Evolutionary conservation across 2,797 vertebrate species (phyloP), one percentile per base, ranked within the genome.

Genomic region (Lepilemur septentrionalis): DNA sequence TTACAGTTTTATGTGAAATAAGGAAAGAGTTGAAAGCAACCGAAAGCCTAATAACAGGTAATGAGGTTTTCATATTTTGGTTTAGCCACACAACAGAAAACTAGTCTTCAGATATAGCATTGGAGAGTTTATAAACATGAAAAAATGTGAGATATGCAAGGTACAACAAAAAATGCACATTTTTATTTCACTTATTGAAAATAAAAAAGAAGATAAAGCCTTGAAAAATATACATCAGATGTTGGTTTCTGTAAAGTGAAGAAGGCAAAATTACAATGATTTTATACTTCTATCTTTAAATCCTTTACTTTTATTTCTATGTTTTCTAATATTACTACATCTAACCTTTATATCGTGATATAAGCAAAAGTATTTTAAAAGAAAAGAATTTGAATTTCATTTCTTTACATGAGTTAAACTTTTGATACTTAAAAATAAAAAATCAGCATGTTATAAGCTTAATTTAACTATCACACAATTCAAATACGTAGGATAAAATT

Each of bases 401-500:
- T 63, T 91, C 78, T 63, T 80, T 46, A 15, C 23, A 70, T 43
- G 7, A 12, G 2, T 78, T 32, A 81, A 89, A 43, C 22, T n/a
- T 79, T 72, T 63, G 4, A 1, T 57, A n/a, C 22, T 83, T 32
- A 81, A 94, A 89, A 35, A 4, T 82, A 48, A 69, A 15, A n/a
- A 59, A n/a, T 67, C 7, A 22, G 0, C 10, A 59, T 91, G 89
- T 92, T 72, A 84, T 63, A 75, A 83, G 14, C 43, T 55, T 55
- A 78, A 28, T 35, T 65, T 96, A 81, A 93, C 50, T 94, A 22
- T 38, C 59, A 1, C 46, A 14, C 1, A 73, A 55, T 87, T 80
- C 20, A 86, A 63, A 48, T 81, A 61, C 25, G 63, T 55, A 25
- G 23, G 82, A 86, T 91, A 95, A 89, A 96, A 84, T 61, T 92